Evolutionary conservation across 2,113 vertebrate species (phyloP), one percentile per base, ranked within the genome.

Genomic region (Catharus bicknelli): DNA sequence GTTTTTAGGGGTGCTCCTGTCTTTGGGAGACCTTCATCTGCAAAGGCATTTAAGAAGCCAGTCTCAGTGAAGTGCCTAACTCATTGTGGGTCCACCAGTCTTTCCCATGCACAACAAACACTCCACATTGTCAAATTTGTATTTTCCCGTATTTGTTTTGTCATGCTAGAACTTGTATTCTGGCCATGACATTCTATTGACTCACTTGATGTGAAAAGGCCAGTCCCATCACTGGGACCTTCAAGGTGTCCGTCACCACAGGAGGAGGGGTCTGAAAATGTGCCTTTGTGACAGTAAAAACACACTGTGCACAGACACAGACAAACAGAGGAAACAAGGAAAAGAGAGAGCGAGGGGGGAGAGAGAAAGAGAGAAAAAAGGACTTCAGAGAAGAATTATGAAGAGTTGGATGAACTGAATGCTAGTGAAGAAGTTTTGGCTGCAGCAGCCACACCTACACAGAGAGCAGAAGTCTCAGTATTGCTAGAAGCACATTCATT

Each of bases 191-290:
- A 29, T 29, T 51, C 50, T 51, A 34, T 64, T 84, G 51, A 91
- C 98, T 99, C 98, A 99, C 98, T 98, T 98, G 98, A 94, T 98
- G 98, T 97, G 98, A 98, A 97, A 98, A 98, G 97, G 98, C 97
- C 97, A 98, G 97, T 95, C 98, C 98, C 98, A 98, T 97, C 97
- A 98, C 96, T 95, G 98, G 98, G 96, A 98, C 98, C 97, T 98
- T 98, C 98, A 98, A 96, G 95, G 98, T 98, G 96, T 98, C 98
- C 96, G 95, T 98, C 98, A 98, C 97, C 97, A 98, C 96, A 92
- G 98, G 97, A 97, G 97, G 96, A 98, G 98, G 96, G 94, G 97
- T 98, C 98, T 98, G 98, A 98, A 98, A 98, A 96, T 98, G 98
- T 97, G 98, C 97, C 97, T 98, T 98, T 98, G 98, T 98, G 96